Conservation (phyloP, 2,888 invertebrate genomes). For the Peribatodes rhomboidaria region DNA sequence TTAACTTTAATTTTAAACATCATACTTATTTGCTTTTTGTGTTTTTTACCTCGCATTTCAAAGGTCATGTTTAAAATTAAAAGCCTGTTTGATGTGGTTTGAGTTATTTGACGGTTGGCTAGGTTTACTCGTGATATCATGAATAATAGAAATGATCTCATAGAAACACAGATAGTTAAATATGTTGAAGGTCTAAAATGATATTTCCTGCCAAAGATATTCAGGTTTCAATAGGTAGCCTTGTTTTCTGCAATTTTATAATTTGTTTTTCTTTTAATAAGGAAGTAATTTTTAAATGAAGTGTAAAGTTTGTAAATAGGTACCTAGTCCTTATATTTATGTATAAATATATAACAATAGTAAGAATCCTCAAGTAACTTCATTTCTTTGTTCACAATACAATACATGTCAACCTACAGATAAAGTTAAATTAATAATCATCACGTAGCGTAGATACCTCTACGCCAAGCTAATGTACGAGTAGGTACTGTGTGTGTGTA, state of each 20-base stretch:
- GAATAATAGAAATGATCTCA: constrained; percentile 28
- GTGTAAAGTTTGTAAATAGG: background rate
- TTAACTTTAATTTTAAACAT: background rate
- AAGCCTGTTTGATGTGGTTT: constrained; percentile 28
- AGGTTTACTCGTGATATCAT: constrained; percentile 34
- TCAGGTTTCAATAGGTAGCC: background rate
- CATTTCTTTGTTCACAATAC: background rate
- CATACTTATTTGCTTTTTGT: background rate
- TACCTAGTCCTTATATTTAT: background rate
- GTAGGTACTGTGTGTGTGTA: too few relatives aligned
- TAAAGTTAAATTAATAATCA: constrained; percentile 4
- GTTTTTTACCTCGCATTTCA: constrained; percentile 18
- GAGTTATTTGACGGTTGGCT: constrained; percentile 22
- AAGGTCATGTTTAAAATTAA: constrained; percentile 32
- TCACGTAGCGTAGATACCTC: constrained; percentile 5
- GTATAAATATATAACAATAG: background rate
- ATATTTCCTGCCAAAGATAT: background rate
- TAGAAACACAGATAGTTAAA: constrained; percentile 18
- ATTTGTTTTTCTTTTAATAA: background rate
- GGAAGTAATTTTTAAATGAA: too few relatives aligned
- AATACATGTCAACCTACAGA: background rate
- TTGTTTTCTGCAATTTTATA: background rate
- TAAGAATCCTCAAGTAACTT: background rate
- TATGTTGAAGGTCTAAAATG: constrained; percentile 3
- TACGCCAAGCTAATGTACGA: background rate